phyloP scores from a whole-genome alignment of 2,888 invertebrate species.

The Malthinus flaveolus region DNA sequence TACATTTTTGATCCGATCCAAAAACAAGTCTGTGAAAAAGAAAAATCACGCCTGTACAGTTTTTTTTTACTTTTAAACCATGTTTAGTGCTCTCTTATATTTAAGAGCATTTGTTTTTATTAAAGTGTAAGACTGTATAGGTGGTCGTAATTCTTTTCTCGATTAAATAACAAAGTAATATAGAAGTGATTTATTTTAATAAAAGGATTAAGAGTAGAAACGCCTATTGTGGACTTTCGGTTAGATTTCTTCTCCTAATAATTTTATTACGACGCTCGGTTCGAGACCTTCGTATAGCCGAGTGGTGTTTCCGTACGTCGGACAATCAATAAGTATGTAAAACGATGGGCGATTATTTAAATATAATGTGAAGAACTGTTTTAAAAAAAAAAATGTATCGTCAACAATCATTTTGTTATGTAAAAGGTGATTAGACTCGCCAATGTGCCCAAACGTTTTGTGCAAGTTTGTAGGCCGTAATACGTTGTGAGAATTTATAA shows the following conservation, averaged over 20 bases:
- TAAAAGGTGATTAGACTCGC: conserved; percentile 13
- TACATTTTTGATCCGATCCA: conserved; percentile 43
- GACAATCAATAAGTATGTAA: conserved; percentile 1
- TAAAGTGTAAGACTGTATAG: background rate
- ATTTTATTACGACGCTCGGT: too few relatives aligned
- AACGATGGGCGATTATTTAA: conserved; percentile 2
- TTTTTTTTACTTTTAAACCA: conserved; percentile 7
- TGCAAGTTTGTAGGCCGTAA: conserved; percentile 26
- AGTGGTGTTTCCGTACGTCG: too few relatives aligned
- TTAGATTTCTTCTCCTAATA: too few relatives aligned
- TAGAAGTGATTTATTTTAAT: background rate
- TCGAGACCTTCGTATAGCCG: too few relatives aligned
- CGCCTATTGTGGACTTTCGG: background rate
- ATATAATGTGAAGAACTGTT: background rate
- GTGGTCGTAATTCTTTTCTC: background rate
- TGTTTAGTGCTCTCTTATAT: conserved; percentile 7
- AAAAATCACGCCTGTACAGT: conserved; percentile 27
- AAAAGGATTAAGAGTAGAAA: background rate
- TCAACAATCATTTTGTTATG: conserved; percentile 25
- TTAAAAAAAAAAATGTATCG: background rate
- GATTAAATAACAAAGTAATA: background rate
- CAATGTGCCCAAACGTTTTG: conserved; percentile 23
- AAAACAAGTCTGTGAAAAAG: conserved; percentile 35
- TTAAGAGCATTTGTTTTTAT: conserved; percentile 5
- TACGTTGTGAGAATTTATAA: conserved; percentile 16